Evolutionary conservation across 2,797 vertebrate species (phyloP), one percentile per base, ranked within the genome.

Genomic region (Sphenodon punctatus): DNA sequence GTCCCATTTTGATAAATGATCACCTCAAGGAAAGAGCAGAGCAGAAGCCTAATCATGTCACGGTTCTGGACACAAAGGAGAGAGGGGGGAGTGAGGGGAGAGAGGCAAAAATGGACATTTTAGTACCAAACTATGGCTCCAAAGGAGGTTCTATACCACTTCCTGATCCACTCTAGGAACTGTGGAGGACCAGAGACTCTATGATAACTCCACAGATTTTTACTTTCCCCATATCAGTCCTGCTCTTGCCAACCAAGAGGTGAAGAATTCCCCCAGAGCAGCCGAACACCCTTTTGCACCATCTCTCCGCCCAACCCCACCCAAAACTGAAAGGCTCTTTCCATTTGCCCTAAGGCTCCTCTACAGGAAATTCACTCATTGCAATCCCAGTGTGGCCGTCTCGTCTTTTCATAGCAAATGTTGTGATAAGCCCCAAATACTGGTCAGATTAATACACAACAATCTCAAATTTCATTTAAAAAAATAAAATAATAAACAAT

Each of bases 21-120:
- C 60, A 90, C 76, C 6, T 82, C 88, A 45, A 93, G 25, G 81
- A 95, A 65, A n/a, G 59, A 73, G n/a, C 96, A 71, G 51, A 96
- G 46, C 36, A 92, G 89, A 75, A 94, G 78, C 15, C 88, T 77
- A 39, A 80, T 94, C 96, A 95, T 91, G 51, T 69, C 86, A 69
- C 48, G 49, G 23, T 43, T 51, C 60, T 51, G 34, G 43, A n/a
- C 58, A 10, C 41, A 32, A 36, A 8, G 56, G 64, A 39, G 32
- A 61, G 19, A 32, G 5, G 10, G 7, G 22, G 8, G 8, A 20
- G n/a, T 7, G 46, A 61, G 43, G 49, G 43, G n/a, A 75, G 16
- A 53, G 58, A 81, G 46, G 45, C 16, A 80, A 10, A 42, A 25
- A 25, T 12, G 15, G 23, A 23, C n/a, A n/a, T 7, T 23, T 39